Percentiles rank a stretch among this genome's conserved stretches.
Evolutionary conservation across 92 coral and sea anemone species (phyloP).

Genomic region (Epizoanthus rinbou): DNA sequence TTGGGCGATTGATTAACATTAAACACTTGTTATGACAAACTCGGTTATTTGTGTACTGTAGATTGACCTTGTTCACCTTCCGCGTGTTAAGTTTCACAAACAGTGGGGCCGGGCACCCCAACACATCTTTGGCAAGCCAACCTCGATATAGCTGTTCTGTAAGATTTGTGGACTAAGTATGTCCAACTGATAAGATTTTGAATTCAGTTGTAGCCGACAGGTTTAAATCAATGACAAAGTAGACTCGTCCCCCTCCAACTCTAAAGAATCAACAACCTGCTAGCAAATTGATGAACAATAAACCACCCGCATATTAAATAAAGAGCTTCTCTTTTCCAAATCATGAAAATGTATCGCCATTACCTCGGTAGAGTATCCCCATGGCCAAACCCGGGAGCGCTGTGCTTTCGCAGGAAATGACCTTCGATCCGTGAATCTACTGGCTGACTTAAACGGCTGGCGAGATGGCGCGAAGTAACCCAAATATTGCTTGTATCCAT

Average conservation of each 20-base stretch:
- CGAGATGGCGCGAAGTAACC: neutral
- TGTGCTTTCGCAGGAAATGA: neutral
- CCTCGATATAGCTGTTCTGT: too few relatives aligned
- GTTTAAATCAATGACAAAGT: neutral
- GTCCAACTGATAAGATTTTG: too few relatives aligned
- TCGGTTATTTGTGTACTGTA: too few relatives aligned
- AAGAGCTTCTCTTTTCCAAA: neutral
- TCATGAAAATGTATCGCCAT: neutral
- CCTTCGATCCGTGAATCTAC: neutral
- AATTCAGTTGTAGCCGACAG: too few relatives aligned
- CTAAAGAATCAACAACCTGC: slow-evolving; percentile 3
- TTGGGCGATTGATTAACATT: too few relatives aligned
- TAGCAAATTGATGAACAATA: slow-evolving; percentile 26
- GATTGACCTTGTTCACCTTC: too few relatives aligned
- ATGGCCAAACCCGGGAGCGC: neutral
- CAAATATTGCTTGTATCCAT: slow-evolving; percentile 1
- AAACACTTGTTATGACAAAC: too few relatives aligned
- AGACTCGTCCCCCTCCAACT: neutral
- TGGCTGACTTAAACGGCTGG: neutral
- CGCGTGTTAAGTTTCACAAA: too few relatives aligned
- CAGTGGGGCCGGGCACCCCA: too few relatives aligned
- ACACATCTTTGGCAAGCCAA: too few relatives aligned
- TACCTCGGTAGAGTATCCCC: slow-evolving; percentile 11
- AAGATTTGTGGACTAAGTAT: too few relatives aligned
- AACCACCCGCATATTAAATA: slow-evolving; percentile 30